Evolutionary conservation across 2,888 invertebrate species (phyloP).

Genomic region (Cabera pusaria): DNA sequence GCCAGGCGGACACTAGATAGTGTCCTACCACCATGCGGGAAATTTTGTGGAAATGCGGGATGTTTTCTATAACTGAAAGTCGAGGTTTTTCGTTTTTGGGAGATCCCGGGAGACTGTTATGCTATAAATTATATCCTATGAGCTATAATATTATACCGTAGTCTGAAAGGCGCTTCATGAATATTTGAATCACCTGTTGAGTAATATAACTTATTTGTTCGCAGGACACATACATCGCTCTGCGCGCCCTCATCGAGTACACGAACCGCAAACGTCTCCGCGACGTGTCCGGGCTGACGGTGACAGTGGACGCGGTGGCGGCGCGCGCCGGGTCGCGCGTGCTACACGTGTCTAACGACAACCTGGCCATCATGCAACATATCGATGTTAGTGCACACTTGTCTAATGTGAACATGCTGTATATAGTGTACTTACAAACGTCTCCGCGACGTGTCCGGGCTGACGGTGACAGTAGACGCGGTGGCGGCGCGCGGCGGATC

Average conservation of each 20-base stretch:
- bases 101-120: too few relatives aligned
- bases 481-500: slow-evolving; percentile 89
- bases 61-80: too few relatives aligned
- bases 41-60: too few relatives aligned
- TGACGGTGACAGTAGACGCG: slow-evolving; percentile 92
- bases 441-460: slow-evolving; percentile 91
- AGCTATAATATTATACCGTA: too few relatives aligned
- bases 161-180: too few relatives aligned
- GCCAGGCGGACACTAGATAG: too few relatives aligned
- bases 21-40: too few relatives aligned
- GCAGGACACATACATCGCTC: slow-evolving; percentile 92
- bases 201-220: too few relatives aligned
- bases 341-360: slow-evolving; percentile 88
- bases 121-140: too few relatives aligned
- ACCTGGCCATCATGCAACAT: slow-evolving; percentile 90
- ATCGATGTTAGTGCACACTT: slow-evolving; percentile 86
- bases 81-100: too few relatives aligned
- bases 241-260: slow-evolving; percentile 95
- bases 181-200: too few relatives aligned
- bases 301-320: slow-evolving; percentile 93
- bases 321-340: slow-evolving; percentile 86
- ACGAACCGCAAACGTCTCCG: slow-evolving; percentile 92
- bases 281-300: slow-evolving; percentile 90
- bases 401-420: neutral
- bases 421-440: too few relatives aligned